Percentiles rank a stretch among this genome's conserved stretches.
These are phyloP conservation scores for Macrotrachela quadricornifera DNA, from an alignment of 1,140 invertebrate species.

Conservation along the genomic window DNA sequence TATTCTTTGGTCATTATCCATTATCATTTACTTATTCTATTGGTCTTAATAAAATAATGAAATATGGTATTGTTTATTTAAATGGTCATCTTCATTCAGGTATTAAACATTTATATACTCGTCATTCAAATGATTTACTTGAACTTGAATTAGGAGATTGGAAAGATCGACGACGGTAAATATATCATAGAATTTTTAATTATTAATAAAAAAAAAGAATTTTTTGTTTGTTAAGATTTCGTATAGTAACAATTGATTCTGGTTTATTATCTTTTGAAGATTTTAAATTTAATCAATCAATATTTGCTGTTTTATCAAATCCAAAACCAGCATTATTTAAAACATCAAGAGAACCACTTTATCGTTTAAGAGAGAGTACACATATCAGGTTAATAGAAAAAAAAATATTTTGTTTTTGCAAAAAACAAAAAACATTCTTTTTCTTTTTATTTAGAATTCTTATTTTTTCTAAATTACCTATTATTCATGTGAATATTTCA, in stretches of 20 bases:
- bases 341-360: slow-evolving; percentile 47
- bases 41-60: background rate
- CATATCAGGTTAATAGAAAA: too few species aligned
- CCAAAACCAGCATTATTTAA: slow-evolving; percentile 55
- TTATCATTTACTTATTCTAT: slow-evolving; percentile 54
- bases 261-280: slow-evolving; percentile 70
- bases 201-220: background rate
- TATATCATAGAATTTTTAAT: slow-evolving; percentile 8
- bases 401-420: too few species aligned
- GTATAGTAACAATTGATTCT: slow-evolving; percentile 61
- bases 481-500: slow-evolving; percentile 37
- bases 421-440: slow-evolving; percentile 29
- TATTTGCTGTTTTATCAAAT: slow-evolving; percentile 60
- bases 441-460: slow-evolving; percentile 51
- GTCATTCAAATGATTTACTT: slow-evolving; percentile 55
- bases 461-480: slow-evolving; percentile 43
- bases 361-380: slow-evolving; percentile 18
- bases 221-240: slow-evolving; percentile 38
- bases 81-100: slow-evolving; percentile 68
- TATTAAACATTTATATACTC: slow-evolving; percentile 49
- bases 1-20: slow-evolving; percentile 81
- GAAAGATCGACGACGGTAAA: slow-evolving; percentile 67
- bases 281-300: slow-evolving; percentile 44
- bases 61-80: slow-evolving; percentile 45
- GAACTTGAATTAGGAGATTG: slow-evolving; percentile 78